A percentile compares a stretch with the other conserved stretches of the same genome.
phyloP scores from a whole-genome alignment of 2,797 vertebrate species.

The Chiloscyllium punctatum region DNA sequence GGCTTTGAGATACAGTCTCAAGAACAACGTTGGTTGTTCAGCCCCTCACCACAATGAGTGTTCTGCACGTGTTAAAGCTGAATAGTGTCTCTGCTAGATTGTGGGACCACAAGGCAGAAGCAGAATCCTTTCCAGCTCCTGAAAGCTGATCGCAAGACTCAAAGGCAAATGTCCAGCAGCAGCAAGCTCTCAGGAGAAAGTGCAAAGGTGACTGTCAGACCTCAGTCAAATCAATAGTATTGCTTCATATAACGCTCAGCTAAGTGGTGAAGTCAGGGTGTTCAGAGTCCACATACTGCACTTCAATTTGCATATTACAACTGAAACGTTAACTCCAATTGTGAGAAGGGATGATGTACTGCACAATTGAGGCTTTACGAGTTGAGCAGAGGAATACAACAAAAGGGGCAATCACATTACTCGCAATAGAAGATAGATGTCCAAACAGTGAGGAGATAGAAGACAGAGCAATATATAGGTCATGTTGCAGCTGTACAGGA shows the following conservation, averaged over 20 bases:
- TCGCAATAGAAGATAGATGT: too few relatives aligned
- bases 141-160: neutral
- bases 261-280: neutral
- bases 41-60: neutral
- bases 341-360: too few relatives aligned
- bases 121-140: neutral
- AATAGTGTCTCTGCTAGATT: neutral
- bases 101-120: neutral
- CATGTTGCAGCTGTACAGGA: too few relatives aligned
- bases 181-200: neutral
- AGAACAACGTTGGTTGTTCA: neutral
- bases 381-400: too few relatives aligned
- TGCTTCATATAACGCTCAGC: neutral
- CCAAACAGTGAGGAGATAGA: too few relatives aligned
- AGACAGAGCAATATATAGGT: too few relatives aligned
- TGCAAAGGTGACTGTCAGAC: neutral
- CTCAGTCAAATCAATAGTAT: neutral
- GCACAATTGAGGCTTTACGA: too few relatives aligned
- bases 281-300: neutral
- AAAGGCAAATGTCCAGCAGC: neutral
- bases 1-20: neutral
- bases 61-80: neutral
- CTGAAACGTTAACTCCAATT: too few relatives aligned
- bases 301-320: neutral
- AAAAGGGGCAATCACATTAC: too few relatives aligned